Percentiles rank a stretch among this genome's conserved stretches.
Evolutionary conservation across 2,797 vertebrate genomes (phyloP).

Genomic region (Pangasius djambal): DNA sequence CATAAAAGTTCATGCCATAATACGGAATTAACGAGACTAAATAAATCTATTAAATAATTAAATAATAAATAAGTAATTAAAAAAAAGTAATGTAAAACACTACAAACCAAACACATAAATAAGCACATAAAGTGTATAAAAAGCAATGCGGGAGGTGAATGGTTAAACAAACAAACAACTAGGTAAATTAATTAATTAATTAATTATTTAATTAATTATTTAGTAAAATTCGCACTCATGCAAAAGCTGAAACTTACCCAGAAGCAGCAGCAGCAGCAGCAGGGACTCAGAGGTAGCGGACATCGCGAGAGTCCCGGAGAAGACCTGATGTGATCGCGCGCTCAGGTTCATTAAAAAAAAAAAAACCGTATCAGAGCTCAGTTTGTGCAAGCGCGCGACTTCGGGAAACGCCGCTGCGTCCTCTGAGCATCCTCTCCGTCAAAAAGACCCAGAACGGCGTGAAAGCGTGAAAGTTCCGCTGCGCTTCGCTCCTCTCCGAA

Average conservation of each 20-base stretch:
- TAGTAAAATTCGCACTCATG: no score
- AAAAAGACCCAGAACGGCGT: no score
- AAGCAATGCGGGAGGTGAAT: neutral
- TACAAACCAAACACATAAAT: neutral
- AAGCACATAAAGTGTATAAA: neutral
- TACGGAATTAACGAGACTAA: neutral
- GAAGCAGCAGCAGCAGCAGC: constrained; percentile 28
- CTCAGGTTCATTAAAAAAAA: constrained; percentile 53
- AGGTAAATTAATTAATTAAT: neutral
- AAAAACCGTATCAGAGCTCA: constrained; percentile 25
- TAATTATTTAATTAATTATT: no score
- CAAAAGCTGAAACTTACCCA: constrained; percentile 66
- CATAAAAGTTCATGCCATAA: neutral
- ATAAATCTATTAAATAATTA: neutral
- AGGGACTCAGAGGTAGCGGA: constrained; percentile 48
- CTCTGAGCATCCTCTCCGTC: constrained; percentile 18
- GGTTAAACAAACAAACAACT: neutral
- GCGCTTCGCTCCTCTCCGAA: constrained; percentile 37
- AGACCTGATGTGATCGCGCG: constrained; percentile 42
- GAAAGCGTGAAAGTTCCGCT: constrained; percentile 50
- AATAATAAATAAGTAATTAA: neutral
- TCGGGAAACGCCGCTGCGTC: constrained; percentile 8
- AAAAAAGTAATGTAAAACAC: no score
- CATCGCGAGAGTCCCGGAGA: constrained; percentile 64
- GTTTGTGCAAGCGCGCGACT: constrained; percentile 2